phyloP scores from a whole-genome alignment of 2,888 invertebrate genomes.

The Girardia tigrina region DNA sequence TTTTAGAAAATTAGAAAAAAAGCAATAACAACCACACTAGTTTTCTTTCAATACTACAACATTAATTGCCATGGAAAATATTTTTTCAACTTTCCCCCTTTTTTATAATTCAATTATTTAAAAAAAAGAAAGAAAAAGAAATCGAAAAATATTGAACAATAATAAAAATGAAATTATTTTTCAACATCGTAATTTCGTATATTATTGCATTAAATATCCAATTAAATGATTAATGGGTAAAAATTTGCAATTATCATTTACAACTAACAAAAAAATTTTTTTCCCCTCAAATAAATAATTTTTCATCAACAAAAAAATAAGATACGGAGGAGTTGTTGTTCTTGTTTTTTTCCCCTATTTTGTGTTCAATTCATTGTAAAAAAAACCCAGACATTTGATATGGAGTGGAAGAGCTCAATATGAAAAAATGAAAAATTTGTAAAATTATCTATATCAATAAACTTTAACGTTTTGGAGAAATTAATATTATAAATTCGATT shows the following conservation, averaged over 20 bases:
- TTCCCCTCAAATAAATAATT: background rate
- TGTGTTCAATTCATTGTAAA: slow-evolving; percentile 2
- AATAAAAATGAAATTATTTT: slow-evolving; percentile 4
- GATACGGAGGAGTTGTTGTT: too few species aligned
- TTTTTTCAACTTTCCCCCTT: too few species aligned
- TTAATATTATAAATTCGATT: slow-evolving; percentile 15
- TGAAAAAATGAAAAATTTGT: slow-evolving; percentile 12
- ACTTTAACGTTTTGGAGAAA: slow-evolving; percentile 17
- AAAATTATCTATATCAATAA: slow-evolving; percentile 15
- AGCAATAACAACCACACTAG: too few species aligned
- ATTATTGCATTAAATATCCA: slow-evolving; percentile 18
- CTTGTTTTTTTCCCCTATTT: too few species aligned
- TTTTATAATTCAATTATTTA: too few species aligned
- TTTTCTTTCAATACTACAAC: too few species aligned
- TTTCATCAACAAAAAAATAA: too few species aligned
- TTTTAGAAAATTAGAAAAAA: too few species aligned
- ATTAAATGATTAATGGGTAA: slow-evolving; percentile 8
- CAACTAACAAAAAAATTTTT: slow-evolving; percentile 16
- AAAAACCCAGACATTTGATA: slow-evolving; percentile 23
- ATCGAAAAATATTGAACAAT: too few species aligned
- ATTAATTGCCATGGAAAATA: too few species aligned
- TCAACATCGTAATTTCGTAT: background rate
- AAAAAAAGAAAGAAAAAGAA: too few species aligned
- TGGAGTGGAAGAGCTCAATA: slow-evolving; percentile 15
- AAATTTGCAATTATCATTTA: background rate